phyloP scores from a whole-genome alignment of 2,888 invertebrate genomes.

The Pristionchus maxplancki region DNA sequence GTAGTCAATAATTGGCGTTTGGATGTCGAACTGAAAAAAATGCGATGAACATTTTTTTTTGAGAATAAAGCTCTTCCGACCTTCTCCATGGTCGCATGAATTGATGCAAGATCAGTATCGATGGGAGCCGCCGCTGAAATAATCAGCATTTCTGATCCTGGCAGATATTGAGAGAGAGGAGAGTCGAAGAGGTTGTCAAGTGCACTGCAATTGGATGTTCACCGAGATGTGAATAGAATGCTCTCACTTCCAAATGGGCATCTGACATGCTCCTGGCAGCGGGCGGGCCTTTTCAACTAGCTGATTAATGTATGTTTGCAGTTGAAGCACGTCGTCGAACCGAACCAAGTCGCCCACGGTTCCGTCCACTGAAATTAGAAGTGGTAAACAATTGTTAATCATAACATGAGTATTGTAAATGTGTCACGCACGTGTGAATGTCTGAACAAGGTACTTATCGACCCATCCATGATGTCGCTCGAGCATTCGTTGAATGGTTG shows the following conservation, averaged over 20 bases:
- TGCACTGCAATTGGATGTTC: neutral
- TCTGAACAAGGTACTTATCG: neutral
- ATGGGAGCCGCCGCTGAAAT: neutral
- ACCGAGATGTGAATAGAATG: neutral
- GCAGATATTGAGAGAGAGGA: neutral
- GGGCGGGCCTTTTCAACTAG: neutral
- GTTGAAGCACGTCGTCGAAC: neutral
- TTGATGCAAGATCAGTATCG: neutral
- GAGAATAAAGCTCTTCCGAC: neutral
- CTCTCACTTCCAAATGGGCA: slow-evolving; percentile 35
- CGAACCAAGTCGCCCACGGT: neutral
- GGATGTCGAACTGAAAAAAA: slow-evolving; percentile 29
- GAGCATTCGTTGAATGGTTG: neutral
- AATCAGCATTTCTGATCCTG: neutral
- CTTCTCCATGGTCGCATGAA: slow-evolving; percentile 6
- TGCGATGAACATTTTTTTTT: neutral
- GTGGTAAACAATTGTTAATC: neutral
- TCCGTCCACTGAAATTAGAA: neutral
- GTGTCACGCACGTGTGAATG: neutral
- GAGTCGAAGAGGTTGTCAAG: neutral
- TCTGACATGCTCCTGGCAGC: neutral
- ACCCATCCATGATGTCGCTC: neutral
- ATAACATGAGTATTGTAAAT: neutral
- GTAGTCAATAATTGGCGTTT: slow-evolving; percentile 32
- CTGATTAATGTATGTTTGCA: neutral